Evolutionary conservation across 2,113 vertebrate species (phyloP).

Genomic region (Grammomys dolichurus): DNA sequence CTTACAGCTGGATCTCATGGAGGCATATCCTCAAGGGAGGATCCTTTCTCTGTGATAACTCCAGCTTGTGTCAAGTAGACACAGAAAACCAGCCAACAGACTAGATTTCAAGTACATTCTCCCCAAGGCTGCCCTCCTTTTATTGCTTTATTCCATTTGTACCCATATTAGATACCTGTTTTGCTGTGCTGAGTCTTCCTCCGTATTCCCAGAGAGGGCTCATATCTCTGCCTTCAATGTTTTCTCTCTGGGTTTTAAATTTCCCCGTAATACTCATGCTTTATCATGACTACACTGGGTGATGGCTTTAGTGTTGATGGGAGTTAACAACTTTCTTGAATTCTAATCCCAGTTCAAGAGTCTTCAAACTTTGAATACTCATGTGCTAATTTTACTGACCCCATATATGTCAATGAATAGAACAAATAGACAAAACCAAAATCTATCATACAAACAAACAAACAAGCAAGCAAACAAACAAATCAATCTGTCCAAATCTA

Average conservation of each 20-base stretch:
- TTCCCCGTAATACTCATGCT: fast-evolving
- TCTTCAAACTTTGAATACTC: neutral
- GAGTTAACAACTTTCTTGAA: neutral
- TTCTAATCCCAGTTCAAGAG: neutral
- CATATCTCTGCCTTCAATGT: neutral
- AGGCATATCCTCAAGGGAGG: too few relatives aligned
- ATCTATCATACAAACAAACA: neutral
- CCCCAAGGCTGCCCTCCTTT: neutral
- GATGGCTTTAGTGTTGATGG: fast-evolving
- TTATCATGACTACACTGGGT: fast-evolving
- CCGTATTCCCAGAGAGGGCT: neutral
- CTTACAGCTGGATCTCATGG: too few relatives aligned
- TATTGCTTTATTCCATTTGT: too few relatives aligned
- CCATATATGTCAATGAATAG: neutral
- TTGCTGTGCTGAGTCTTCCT: neutral
- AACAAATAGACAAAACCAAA: neutral
- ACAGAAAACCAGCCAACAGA: too few relatives aligned
- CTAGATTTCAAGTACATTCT: neutral
- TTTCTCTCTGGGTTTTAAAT: neutral
- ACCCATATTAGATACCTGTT: neutral
- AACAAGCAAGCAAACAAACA: neutral
- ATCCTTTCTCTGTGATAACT: too few relatives aligned
- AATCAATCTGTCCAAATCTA: neutral
- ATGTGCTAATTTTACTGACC: neutral
- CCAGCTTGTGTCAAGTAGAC: too few relatives aligned